Evolutionary conservation across 2,797 vertebrate species (phyloP).

Genomic region (Alcedo atthis): DNA sequence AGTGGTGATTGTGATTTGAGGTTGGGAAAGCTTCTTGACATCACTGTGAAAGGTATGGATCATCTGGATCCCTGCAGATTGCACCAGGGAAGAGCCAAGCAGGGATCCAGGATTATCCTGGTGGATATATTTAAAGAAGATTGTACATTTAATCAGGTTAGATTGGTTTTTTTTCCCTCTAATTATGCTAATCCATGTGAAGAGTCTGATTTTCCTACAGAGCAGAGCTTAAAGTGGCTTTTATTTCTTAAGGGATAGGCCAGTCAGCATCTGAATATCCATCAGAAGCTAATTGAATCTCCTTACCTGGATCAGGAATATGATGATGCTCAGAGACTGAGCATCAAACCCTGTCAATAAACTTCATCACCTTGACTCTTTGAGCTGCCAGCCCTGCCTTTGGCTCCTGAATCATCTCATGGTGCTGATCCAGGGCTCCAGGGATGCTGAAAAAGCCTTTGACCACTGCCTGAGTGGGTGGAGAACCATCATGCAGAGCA

Average conservation of each 20-base stretch:
- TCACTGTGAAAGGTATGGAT: not conserved
- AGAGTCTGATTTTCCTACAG: not conserved
- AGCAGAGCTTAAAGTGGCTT: not conserved
- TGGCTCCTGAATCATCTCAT: slow-evolving; percentile 30
- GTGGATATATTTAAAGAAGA: not conserved
- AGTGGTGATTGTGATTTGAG: not conserved
- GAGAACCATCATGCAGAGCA: slow-evolving; percentile 28
- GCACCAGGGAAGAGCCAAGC: not conserved
- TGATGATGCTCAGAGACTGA: not conserved
- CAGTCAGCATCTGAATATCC: not conserved
- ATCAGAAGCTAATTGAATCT: not conserved
- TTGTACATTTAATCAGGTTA: not conserved
- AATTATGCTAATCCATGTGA: not conserved
- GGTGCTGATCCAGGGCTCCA: not conserved
- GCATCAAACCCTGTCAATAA: not conserved
- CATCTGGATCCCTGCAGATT: not conserved
- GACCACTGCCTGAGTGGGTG: not conserved
- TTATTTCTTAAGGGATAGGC: not conserved
- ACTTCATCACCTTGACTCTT: slow-evolving; percentile 12
- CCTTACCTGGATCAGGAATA: not conserved
- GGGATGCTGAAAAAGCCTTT: not conserved
- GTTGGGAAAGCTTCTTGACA: not conserved
- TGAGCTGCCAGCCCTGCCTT: not conserved
- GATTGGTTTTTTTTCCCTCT: not conserved
- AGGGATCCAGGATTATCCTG: not conserved